A percentile compares a stretch with the other conserved stretches of the same genome.
Evolutionary conservation across 2,113 vertebrate genomes (phyloP).

Genomic region (Peromyscus leucopus): DNA sequence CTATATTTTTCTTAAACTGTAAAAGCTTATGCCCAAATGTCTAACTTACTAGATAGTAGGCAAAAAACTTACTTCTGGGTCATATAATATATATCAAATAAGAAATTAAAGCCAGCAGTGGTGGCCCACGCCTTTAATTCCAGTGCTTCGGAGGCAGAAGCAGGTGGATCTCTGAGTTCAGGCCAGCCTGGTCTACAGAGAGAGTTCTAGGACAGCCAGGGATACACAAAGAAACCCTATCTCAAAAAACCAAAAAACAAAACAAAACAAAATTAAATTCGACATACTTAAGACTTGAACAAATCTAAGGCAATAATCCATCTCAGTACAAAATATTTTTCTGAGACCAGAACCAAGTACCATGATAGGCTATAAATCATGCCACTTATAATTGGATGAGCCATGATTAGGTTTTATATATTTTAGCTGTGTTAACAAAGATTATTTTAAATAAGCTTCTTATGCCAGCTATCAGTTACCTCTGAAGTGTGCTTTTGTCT

Average conservation of each 20-base stretch:
- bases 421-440: conserved; percentile 59
- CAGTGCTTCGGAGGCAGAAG: not conserved
- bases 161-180: not conserved
- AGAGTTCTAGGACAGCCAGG: not conserved
- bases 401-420: conserved; percentile 55
- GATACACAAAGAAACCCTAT: not conserved
- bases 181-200: not conserved
- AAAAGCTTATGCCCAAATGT: not conserved
- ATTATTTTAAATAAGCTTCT: conserved; percentile 54
- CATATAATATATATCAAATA: conserved; percentile 26
- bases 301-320: not conserved
- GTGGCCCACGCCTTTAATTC: not conserved
- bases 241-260: not conserved
- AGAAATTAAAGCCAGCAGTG: conserved; percentile 21
- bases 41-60: conserved; percentile 28
- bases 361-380: conserved; percentile 40
- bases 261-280: not conserved
- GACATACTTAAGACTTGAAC: conserved; percentile 46
- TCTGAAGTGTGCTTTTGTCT: conserved; percentile 50
- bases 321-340: conserved; percentile 33
- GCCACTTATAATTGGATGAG: conserved; percentile 17
- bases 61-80: conserved; percentile 25
- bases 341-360: conserved; percentile 32
- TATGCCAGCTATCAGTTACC: conserved; percentile 23
- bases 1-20: not conserved